Conservation (phyloP, 2,797 vertebrate species). For the Enteromius viviparus region DNA sequence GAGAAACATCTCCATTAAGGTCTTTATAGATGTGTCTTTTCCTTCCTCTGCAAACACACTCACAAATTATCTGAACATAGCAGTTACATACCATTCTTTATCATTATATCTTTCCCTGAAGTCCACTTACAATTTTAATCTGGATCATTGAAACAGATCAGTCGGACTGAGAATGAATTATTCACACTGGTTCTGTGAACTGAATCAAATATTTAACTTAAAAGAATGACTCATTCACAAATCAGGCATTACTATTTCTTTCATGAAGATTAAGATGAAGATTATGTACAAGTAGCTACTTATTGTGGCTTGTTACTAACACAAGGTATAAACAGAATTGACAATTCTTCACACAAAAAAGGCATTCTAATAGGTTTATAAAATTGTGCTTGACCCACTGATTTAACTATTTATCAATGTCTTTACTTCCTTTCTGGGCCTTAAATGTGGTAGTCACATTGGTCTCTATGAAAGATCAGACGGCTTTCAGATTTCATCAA, state of each 20-base stretch:
- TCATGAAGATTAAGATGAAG: neutral
- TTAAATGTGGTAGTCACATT: neutral
- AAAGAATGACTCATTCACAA: neutral
- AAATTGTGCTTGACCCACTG: neutral
- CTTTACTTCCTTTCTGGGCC: neutral
- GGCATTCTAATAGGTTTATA: neutral
- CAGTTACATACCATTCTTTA: neutral
- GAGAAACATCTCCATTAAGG: slow-evolving; percentile 33
- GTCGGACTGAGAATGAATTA: neutral
- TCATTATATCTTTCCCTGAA: neutral
- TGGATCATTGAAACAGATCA: neutral
- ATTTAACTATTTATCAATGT: neutral
- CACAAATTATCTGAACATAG: neutral
- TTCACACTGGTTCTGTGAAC: neutral
- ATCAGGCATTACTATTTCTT: neutral
- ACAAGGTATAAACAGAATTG: neutral
- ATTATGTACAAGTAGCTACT: neutral
- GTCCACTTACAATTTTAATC: neutral
- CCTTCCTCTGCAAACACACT: neutral
- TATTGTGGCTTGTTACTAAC: neutral
- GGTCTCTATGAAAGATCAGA: neutral
- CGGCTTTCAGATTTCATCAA: neutral
- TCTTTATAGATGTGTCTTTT: neutral
- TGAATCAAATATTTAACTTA: neutral
- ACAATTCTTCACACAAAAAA: neutral